Conservation (phyloP, 1,140 invertebrate genomes). For the Dendrolimus kikuchii region DNA sequence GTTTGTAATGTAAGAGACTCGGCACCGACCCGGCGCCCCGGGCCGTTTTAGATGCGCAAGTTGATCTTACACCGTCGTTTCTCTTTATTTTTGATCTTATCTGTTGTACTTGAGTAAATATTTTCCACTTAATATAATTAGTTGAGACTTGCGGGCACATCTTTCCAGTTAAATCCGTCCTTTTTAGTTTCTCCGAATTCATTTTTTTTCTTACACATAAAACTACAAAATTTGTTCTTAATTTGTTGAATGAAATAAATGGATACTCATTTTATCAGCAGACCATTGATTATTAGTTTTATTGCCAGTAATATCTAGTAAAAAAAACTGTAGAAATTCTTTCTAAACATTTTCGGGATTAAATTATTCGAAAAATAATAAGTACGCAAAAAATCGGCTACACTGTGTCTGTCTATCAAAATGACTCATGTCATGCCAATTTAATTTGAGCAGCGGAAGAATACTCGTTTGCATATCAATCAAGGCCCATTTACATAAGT, state of each 20-base stretch:
- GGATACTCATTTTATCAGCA: no score
- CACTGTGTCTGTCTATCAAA: constrained; percentile 3
- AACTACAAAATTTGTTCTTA: no score
- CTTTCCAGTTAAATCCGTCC: no score
- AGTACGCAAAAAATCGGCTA: not conserved
- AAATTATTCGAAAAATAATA: not conserved
- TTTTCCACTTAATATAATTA: no score
- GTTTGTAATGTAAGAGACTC: constrained; percentile 37
- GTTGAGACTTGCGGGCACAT: no score
- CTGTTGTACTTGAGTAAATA: not conserved
- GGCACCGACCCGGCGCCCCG: constrained; percentile 13
- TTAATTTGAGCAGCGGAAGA: constrained; percentile 26
- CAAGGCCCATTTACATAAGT: constrained; percentile 19
- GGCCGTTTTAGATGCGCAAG: constrained; percentile 8
- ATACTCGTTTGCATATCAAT: constrained; percentile 26
- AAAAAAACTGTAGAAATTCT: no score
- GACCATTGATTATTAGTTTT: no score
- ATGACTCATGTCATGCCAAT: constrained; percentile 16
- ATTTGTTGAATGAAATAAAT: no score
- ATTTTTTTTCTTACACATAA: no score
- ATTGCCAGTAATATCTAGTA: no score
- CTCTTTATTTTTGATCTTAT: constrained; percentile 16
- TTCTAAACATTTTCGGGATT: no score
- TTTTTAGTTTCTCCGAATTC: no score
- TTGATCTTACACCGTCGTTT: constrained; percentile 7